Evolutionary conservation across 2,797 vertebrate species (phyloP).

Genomic region (Sebastes oblongus): DNA sequence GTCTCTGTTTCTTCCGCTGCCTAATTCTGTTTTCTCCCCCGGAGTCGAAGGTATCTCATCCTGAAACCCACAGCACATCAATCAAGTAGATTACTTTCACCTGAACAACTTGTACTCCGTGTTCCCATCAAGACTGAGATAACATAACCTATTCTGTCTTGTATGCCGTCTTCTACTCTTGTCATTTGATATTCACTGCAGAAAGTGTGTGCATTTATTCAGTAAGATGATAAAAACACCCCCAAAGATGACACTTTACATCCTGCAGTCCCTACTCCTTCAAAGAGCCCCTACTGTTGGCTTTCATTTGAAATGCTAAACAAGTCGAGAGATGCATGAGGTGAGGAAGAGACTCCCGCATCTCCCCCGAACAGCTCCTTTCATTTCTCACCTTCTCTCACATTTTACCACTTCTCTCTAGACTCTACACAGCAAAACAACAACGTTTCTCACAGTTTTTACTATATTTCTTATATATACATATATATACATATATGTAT

Average conservation of each 20-base stretch:
- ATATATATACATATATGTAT: fast-evolving
- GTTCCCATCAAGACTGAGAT: conserved; percentile 55
- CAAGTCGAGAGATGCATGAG: conserved; percentile 29
- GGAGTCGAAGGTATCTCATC: conserved; percentile 14
- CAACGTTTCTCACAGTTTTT: background rate
- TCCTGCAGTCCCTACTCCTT: conserved; percentile 30
- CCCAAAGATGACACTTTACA: conserved; percentile 39
- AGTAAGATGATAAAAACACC: conserved; percentile 34
- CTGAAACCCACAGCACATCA: conserved; percentile 52
- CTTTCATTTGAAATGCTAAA: conserved; percentile 63
- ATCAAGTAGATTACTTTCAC: conserved; percentile 60
- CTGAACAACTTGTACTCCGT: conserved; percentile 63
- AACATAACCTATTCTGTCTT: conserved; percentile 48
- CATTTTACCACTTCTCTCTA: conserved; percentile 9
- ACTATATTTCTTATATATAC: background rate
- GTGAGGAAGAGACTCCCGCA: background rate
- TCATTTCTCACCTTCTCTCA: conserved; percentile 5
- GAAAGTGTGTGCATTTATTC: conserved; percentile 36
- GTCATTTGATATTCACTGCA: conserved; percentile 30
- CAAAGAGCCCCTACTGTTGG: conserved; percentile 50
- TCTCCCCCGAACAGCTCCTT: background rate
- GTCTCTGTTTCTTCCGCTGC: conserved; percentile 22
- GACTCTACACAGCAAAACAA: background rate
- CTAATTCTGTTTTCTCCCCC: conserved; percentile 29
- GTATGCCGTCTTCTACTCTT: conserved; percentile 20